phyloP scores from a whole-genome alignment of 2,113 vertebrate genomes.

The Tringa solitaria region DNA sequence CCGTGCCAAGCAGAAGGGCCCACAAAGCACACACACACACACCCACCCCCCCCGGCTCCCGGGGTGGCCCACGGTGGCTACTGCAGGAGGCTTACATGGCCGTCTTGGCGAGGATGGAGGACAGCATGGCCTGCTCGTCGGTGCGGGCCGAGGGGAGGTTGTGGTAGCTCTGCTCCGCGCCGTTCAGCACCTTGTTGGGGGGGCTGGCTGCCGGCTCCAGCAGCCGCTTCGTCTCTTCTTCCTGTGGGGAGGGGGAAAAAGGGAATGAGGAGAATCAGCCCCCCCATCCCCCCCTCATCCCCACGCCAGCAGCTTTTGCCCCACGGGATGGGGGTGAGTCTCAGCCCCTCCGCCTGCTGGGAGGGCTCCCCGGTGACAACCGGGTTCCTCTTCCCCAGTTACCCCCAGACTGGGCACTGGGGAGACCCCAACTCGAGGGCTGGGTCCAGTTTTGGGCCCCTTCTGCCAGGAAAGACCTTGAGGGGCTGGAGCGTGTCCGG shows the following conservation, averaged over 20 bases:
- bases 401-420: too few relatives aligned
- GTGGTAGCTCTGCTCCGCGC: constrained; percentile 81
- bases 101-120: constrained; percentile 92
- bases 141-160: constrained; percentile 84
- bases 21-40: too few relatives aligned
- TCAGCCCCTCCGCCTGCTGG: not conserved
- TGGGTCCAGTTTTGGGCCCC: too few relatives aligned
- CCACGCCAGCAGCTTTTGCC: not conserved
- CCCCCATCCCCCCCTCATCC: too few relatives aligned
- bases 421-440: too few relatives aligned
- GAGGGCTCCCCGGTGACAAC: too few relatives aligned
- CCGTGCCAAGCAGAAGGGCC: too few relatives aligned
- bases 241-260: constrained; percentile 33
- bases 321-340: fast-evolving
- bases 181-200: constrained; percentile 86
- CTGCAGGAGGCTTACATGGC: constrained; percentile 79
- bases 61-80: fast-evolving
- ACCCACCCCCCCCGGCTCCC: too few relatives aligned
- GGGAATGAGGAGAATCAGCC: not conserved
- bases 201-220: constrained; percentile 85
- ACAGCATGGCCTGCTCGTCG: constrained; percentile 91
- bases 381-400: not conserved
- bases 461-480: too few relatives aligned
- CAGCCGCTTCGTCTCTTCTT: constrained; percentile 81
- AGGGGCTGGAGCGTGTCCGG: too few relatives aligned